Evolutionary conservation across 2,113 vertebrate species (phyloP), one percentile per base, ranked within the genome.

Genomic region (Oncorhynchus tshawytscha): DNA sequence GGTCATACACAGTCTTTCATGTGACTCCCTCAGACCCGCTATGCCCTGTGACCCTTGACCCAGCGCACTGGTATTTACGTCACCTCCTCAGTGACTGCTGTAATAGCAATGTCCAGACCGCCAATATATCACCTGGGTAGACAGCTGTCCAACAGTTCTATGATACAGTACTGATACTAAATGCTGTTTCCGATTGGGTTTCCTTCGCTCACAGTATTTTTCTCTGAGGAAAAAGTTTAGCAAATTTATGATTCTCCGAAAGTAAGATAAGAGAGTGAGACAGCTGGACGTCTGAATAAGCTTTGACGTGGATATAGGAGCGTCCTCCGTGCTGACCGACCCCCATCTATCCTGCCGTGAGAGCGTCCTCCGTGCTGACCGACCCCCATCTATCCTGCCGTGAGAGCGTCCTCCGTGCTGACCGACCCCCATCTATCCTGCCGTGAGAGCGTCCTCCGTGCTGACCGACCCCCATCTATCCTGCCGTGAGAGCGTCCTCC

Each of bases 1-100:
- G 66, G 69, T 82, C 88, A 86, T 81, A 73, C 75, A 60, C 85
- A 81, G 84, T 73, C 90, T 94, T 93, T 94, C 90, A 93, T 92
- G 88, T 92, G 86, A 86, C 80, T 81, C 77, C 82, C 82, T 67
- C 86, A 79, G 77, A 74, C 80, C 78, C 81, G 80, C 77, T 54
- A 76, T 12, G 77, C 87, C 85, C 89, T 86, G 77, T 86, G 86
- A 91, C 88, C 91, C 77, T 73, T 74, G 84, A 85, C 90, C 89
- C 62, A 81, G 75, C 85, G 78, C 79, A 74, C 82, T 76, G 81
- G 78, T 83, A 80, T 85, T 84, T 70, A 74, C 73, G 67, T 82
- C 78, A 76, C 80, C 78, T 83, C 81, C 81, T 78, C 79, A 57
- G 73, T 64, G 77, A 78, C 73, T 65, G 64, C 29, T 51, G 76